Conservation (phyloP, 2,888 invertebrate genomes). For the Eretmocerus hayati region DNA sequence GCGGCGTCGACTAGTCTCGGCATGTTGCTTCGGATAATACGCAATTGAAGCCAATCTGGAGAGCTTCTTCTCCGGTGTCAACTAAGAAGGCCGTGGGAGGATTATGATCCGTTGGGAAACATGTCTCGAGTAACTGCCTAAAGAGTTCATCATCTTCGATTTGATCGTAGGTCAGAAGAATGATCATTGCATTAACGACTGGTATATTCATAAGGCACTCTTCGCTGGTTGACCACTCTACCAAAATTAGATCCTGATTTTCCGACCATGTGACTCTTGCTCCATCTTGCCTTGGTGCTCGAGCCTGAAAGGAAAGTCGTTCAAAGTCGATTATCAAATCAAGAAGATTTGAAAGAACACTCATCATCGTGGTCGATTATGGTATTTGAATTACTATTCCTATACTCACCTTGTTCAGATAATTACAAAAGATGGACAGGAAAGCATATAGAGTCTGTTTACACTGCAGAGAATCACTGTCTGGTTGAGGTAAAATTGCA, state of each 20-base stretch:
- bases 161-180: constrained; percentile 67
- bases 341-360: no score
- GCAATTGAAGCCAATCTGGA: constrained; percentile 86
- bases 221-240: constrained; percentile 71
- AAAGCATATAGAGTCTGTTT: constrained; percentile 63
- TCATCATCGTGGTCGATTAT: no score
- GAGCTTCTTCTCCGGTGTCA: constrained; percentile 73
- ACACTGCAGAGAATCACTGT: constrained; percentile 41
- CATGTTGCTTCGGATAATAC: constrained; percentile 79
- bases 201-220: constrained; percentile 71
- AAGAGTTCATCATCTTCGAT: constrained; percentile 47
- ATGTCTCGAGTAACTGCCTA: constrained; percentile 66
- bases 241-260: constrained; percentile 67
- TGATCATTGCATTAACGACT: constrained; percentile 78
- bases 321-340: no score
- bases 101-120: constrained; percentile 71
- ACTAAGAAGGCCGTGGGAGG: constrained; percentile 73
- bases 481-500: constrained; percentile 64
- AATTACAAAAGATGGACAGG: constrained; percentile 66
- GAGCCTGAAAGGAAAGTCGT: constrained; percentile 48
- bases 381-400: no score
- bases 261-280: constrained; percentile 53
- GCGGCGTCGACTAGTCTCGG: constrained; percentile 78
- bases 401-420: constrained; percentile 57
- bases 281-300: constrained; percentile 57